A percentile compares a stretch with the other conserved stretches of the same genome.
phyloP scores from a whole-genome alignment of 2,888 invertebrate species.

The Chalcosyrphus nemorum region DNA sequence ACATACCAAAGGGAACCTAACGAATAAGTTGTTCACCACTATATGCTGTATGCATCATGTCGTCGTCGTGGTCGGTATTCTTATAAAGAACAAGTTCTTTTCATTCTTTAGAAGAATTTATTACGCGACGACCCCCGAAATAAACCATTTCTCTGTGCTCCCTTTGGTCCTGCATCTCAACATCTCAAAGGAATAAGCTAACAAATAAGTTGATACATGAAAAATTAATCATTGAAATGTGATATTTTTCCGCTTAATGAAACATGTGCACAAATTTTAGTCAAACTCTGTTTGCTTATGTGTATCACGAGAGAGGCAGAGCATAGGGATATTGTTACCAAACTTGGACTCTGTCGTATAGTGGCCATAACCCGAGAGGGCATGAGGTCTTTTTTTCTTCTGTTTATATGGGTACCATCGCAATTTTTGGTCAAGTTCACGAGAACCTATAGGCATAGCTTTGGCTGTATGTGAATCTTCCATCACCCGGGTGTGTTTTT shows the following conservation, averaged over 20 bases:
- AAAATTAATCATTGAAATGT: constrained; percentile 76
- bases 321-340: constrained; percentile 65
- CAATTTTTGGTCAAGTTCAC: constrained; percentile 67
- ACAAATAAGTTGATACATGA: constrained; percentile 74
- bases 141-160: neutral
- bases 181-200: neutral
- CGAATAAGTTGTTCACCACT: constrained; percentile 68
- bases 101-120: constrained; percentile 68
- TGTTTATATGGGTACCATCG: constrained; percentile 35
- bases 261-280: constrained; percentile 75
- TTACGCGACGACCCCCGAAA: constrained; percentile 55
- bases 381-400: too few species aligned
- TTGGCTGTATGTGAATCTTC: constrained; percentile 6
- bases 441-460: constrained; percentile 2
- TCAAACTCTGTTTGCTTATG: constrained; percentile 56
- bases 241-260: constrained; percentile 76
- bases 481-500: neutral
- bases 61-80: constrained; percentile 52
- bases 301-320: constrained; percentile 21
- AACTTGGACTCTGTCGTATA: constrained; percentile 41
- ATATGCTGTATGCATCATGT: constrained; percentile 64
- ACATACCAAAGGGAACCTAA: constrained; percentile 32
- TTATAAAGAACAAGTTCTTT: constrained; percentile 47
- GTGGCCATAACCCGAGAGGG: constrained; percentile 62
- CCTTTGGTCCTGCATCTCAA: constrained; percentile 19